Evolutionary conservation across 1,140 invertebrate genomes (phyloP).

Genomic region (Bursaphelenchus mucronatus): DNA sequence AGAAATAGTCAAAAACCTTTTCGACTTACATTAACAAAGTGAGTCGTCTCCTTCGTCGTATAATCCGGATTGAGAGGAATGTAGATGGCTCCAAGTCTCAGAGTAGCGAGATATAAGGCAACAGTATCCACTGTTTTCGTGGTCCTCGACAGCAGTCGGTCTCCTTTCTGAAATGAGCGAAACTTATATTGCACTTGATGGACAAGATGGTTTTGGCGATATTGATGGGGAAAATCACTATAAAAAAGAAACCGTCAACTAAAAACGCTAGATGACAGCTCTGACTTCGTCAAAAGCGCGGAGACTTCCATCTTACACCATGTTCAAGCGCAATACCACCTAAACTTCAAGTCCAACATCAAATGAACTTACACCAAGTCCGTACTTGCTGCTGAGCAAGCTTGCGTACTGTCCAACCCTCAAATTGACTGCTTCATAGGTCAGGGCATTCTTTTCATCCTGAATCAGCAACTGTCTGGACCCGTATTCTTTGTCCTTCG

Average conservation of each 20-base stretch:
- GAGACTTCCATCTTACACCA: constrained; percentile 9
- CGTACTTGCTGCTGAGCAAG: constrained; percentile 45
- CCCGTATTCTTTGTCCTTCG: constrained; percentile 26
- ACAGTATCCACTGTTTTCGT: constrained; percentile 49
- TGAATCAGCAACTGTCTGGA: constrained; percentile 35
- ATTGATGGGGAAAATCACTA: constrained; percentile 6
- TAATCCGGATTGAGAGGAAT: constrained; percentile 57
- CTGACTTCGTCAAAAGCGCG: too few relatives aligned
- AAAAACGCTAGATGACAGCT: too few relatives aligned
- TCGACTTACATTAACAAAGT: constrained; percentile 53
- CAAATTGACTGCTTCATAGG: constrained; percentile 47
- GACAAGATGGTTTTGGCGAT: constrained; percentile 16
- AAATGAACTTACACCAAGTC: constrained; percentile 37
- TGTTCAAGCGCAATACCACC: not conserved
- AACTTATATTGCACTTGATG: not conserved
- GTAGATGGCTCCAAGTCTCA: constrained; percentile 55
- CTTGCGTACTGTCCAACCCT: constrained; percentile 44
- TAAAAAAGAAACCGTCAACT: not conserved
- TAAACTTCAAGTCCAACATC: constrained; percentile 9
- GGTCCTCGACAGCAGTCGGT: constrained; percentile 51
- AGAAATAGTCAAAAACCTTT: not conserved
- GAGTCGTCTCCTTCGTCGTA: constrained; percentile 51
- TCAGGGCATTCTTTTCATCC: constrained; percentile 27
- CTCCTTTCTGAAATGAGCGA: constrained; percentile 50
- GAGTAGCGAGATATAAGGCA: constrained; percentile 53